These are phyloP conservation scores for Eumacrocentrus americanus DNA, from an alignment of 2,888 invertebrate species.

Conservation along the genomic window DNA sequence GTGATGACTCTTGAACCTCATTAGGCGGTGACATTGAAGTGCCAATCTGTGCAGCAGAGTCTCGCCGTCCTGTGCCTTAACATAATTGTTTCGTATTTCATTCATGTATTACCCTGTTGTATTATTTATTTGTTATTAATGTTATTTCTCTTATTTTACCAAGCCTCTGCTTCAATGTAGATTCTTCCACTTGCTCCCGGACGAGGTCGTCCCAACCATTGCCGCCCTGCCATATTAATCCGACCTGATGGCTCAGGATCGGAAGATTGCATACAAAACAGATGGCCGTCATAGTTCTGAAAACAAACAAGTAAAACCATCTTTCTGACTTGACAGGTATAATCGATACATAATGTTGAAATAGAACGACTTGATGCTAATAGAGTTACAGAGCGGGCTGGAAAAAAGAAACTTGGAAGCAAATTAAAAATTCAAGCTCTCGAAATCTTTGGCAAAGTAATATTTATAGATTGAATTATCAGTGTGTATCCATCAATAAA, in stretches of 20 bases:
- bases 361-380: background rate
- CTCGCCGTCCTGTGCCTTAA: conserved; percentile 71
- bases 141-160: conserved; percentile 61
- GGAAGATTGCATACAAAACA: conserved; percentile 97
- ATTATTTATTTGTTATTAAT: conserved; percentile 10
- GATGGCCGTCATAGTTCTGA: conserved; percentile 91
- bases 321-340: no score
- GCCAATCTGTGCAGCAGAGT: conserved; percentile 88
- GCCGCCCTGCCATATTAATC: conserved; percentile 91
- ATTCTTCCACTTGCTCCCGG: conserved; percentile 84
- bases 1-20: conserved; percentile 74
- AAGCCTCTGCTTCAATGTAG: conserved; percentile 81
- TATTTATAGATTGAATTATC: no score
- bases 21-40: conserved; percentile 80
- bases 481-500: no score
- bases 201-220: conserved; percentile 95
- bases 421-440: conserved; percentile 13
- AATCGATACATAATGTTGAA: no score
- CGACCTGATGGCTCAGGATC: conserved; percentile 92
- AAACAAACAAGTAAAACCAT: no score
- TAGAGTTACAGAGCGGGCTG: background rate
- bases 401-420: conserved; percentile 9
- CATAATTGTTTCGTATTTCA: no score
- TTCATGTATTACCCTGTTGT: background rate
- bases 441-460: no score